Conservation (phyloP, 2,888 invertebrate species). For the Carpatolechia fugitivella region DNA sequence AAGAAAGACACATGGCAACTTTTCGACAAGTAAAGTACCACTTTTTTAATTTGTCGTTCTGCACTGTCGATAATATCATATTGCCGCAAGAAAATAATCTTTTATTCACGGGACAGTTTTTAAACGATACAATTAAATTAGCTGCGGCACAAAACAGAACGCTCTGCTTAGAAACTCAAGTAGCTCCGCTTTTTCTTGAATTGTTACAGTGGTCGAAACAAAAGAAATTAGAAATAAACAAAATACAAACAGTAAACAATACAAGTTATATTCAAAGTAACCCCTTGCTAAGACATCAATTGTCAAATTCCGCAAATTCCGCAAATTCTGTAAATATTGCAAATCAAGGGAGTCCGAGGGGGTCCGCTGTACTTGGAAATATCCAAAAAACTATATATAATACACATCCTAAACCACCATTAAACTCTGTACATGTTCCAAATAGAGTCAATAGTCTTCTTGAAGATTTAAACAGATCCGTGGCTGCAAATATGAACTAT, state of each 20-base stretch:
- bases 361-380: background rate
- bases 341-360: too few relatives aligned
- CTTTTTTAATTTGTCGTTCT: conserved; percentile 39
- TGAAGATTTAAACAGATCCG: background rate
- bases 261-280: background rate
- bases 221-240: conserved; percentile 10
- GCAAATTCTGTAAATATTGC: too few relatives aligned
- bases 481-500: background rate
- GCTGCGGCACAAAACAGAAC: conserved; percentile 21
- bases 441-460: background rate
- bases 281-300: background rate
- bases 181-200: conserved; percentile 32
- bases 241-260: background rate
- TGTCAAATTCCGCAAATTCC: background rate
- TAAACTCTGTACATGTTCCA: background rate
- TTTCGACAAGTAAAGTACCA: conserved; percentile 29
- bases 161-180: conserved; percentile 20
- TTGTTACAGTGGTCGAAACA: conserved; percentile 39
- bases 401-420: background rate
- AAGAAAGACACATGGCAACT: conserved; percentile 14
- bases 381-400: background rate
- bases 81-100: conserved; percentile 35
- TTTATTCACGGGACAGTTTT: conserved; percentile 32
- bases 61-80: conserved; percentile 32
- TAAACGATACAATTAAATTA: conserved; percentile 31